phyloP scores from a whole-genome alignment of 2,888 invertebrate genomes.

The Ferrisia virgata region DNA sequence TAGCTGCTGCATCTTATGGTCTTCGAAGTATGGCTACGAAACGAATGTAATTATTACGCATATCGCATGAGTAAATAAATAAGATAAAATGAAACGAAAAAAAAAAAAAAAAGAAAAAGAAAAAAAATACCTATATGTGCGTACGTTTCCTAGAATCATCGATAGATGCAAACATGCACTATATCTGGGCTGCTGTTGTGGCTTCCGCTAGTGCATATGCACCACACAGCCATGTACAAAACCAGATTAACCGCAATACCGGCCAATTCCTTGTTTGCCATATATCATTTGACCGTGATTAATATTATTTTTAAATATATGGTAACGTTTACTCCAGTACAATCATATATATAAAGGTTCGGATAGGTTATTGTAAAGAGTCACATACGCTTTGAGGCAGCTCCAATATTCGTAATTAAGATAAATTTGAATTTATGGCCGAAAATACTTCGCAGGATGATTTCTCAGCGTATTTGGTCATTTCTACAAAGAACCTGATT shows the following conservation, averaged over 20 bases:
- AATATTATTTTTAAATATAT: neutral
- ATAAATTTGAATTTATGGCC: too few relatives aligned
- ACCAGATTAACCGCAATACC: conserved; percentile 29
- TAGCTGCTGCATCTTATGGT: neutral
- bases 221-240: neutral
- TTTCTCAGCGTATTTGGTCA: too few relatives aligned
- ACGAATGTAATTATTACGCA: conserved; percentile 24
- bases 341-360: too few relatives aligned
- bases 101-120: too few relatives aligned
- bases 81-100: neutral
- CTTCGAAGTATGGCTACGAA: neutral
- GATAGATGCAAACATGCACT: neutral
- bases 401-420: too few relatives aligned
- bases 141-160: conserved; percentile 4
- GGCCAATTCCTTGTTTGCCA: neutral
- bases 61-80: neutral
- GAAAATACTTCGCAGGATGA: too few relatives aligned
- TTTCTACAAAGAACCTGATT: too few relatives aligned
- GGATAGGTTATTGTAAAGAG: too few relatives aligned
- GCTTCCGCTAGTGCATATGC: neutral
- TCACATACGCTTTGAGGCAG: too few relatives aligned
- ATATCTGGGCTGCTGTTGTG: neutral
- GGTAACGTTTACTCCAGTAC: too few relatives aligned
- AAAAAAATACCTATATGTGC: too few relatives aligned
- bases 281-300: neutral